Conservation (phyloP, 2,888 invertebrate genomes). For the Magallana nippona region DNA sequence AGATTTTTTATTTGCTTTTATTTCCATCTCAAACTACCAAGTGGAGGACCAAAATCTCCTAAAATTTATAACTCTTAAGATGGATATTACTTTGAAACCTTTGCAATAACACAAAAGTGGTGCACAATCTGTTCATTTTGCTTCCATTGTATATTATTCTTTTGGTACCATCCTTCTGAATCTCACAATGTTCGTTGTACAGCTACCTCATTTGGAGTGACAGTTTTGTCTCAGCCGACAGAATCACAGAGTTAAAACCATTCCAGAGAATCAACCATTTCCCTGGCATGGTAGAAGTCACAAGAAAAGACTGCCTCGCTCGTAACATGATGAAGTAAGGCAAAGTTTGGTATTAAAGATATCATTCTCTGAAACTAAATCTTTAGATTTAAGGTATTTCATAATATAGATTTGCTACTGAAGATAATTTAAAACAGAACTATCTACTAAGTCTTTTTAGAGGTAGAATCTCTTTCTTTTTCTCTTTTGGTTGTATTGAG, state of each 20-base stretch:
- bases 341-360: too few species aligned
- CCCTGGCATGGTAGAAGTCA: conserved; percentile 80
- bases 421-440: too few species aligned
- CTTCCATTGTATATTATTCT: background rate
- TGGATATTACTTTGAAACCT: too few species aligned
- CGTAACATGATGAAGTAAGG: conserved; percentile 78
- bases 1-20: too few species aligned
- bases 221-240: conserved; percentile 77
- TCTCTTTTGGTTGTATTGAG: background rate
- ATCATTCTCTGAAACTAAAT: too few species aligned
- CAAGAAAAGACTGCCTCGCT: conserved; percentile 79
- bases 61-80: too few species aligned
- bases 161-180: background rate
- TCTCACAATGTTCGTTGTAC: conserved; percentile 44
- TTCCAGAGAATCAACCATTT: conserved; percentile 80
- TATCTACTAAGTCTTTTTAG: background rate
- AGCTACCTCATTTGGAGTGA: conserved; percentile 80
- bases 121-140: too few species aligned
- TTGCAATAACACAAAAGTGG: too few species aligned
- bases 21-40: too few species aligned
- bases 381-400: too few species aligned
- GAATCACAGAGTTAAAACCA: conserved; percentile 77
- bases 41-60: too few species aligned
- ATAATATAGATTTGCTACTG: too few species aligned
- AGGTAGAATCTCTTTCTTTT: background rate